phyloP scores from a whole-genome alignment of 2,888 invertebrate genomes.

The Craniophora ligustri region DNA sequence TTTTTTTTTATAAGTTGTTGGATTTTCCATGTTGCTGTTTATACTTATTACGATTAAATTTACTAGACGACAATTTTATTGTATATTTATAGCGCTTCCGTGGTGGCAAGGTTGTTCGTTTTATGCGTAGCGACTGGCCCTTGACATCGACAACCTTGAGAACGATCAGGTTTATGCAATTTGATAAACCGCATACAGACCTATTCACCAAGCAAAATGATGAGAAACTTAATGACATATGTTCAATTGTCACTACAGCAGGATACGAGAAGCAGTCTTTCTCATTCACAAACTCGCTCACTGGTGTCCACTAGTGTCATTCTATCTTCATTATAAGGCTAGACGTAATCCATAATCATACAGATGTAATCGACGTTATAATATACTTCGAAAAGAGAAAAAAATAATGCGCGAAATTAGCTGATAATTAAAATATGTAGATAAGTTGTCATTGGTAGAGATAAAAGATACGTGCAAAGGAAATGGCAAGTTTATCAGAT shows the following conservation, averaged over 20 bases:
- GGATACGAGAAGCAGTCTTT: too few relatives aligned
- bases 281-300: too few relatives aligned
- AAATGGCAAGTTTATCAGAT: constrained; percentile 36
- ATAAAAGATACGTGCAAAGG: constrained; percentile 40
- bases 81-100: not conserved
- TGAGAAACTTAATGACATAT: too few relatives aligned
- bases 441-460: constrained; percentile 23
- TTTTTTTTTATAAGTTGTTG: not conserved
- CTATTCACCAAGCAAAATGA: not conserved
- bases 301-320: too few relatives aligned
- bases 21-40: not conserved
- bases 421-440: not conserved
- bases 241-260: too few relatives aligned
- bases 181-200: not conserved
- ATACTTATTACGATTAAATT: not conserved
- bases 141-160: not conserved
- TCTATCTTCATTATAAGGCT: too few relatives aligned
- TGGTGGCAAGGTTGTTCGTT: constrained; percentile 1
- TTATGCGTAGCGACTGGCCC: not conserved
- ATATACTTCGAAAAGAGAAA: not conserved
- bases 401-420: not conserved
- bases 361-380: not conserved
- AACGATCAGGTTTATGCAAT: not conserved
- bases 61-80: too few relatives aligned
- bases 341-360: too few relatives aligned